Base-by-base conservation (phyloP, 1,140 invertebrate genomes). In the Temnothorax nylanderi region DNA sequence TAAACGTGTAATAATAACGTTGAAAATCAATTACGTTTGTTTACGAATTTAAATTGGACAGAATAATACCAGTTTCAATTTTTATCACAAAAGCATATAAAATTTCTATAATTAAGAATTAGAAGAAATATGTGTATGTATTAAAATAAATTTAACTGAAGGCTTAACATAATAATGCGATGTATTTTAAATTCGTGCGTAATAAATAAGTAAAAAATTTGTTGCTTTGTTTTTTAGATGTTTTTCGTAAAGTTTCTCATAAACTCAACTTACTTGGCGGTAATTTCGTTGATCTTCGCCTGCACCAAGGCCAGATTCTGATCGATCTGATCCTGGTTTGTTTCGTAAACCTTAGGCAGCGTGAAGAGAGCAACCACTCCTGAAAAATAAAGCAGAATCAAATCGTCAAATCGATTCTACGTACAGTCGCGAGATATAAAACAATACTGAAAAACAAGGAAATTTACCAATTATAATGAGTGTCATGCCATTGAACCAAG, bases 401-500 rank as follows among this genome's bases (percentile, higher is more conserved):
- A 91, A 41, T 84, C 4, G 56, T 77, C n/a, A 3, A 72, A 69
- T 62, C 3, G 13, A 58, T 32, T 76, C 18, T 41, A 47, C 11
- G 11, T 47, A 34, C 2, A 6, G 0, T 37, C 0, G 18, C 11
- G 26, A 84, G 32, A 67, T 41, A 13, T 3, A 47, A 62, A 37
- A 3, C 16, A 16, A 47, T 44, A 16, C 10, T 47, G 11, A 26
- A 41, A n/a, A 44, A 67, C 7, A 67, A 49, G 7, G 21, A n/a
- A 85, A 95, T 96, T 96, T 95, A 99, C 98, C 97, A 93, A 99
- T 96, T 92, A 99, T 99, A 93, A 99, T 97, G 91, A 99, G 96
- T 90, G 99, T 99, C 97, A 99, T 98, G 94, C 99, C 99, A 96
- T 99, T 99, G 96, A 99, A 99, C 98, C 98, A 99, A 91, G 98